Evolutionary conservation across 2,888 invertebrate genomes (phyloP).

Genomic region (Scelioninae gen. 1): DNA sequence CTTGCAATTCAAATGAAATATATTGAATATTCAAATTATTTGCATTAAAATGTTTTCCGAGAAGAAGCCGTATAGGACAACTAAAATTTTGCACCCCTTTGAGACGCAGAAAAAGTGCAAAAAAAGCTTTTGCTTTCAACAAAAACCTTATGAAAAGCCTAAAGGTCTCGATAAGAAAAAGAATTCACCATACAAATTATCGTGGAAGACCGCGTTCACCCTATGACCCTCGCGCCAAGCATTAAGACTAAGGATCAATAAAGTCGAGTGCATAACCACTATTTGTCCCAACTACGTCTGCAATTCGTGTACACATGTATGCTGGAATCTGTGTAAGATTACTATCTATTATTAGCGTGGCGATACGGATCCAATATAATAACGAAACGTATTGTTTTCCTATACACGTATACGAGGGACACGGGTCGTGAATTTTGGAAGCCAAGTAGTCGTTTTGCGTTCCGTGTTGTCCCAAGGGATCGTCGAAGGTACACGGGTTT

Average conservation of each 20-base stretch:
- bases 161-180: not conserved
- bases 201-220: slow-evolving; percentile 1
- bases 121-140: not conserved
- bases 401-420: slow-evolving; percentile 53
- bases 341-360: slow-evolving; percentile 64
- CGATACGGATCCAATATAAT: slow-evolving; percentile 63
- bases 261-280: slow-evolving; percentile 22
- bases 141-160: not conserved
- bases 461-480: slow-evolving; percentile 50
- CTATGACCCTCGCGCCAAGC: not conserved
- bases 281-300: slow-evolving; percentile 40
- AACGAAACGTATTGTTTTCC: slow-evolving; percentile 70
- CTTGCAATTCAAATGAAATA: no score
- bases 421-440: slow-evolving; percentile 65
- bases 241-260: slow-evolving; percentile 38
- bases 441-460: slow-evolving; percentile 56
- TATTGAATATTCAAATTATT: no score
- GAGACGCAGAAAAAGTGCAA: not conserved
- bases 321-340: slow-evolving; percentile 47
- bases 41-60: no score
- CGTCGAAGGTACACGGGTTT: slow-evolving; percentile 50
- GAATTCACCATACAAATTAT: slow-evolving; percentile 14
- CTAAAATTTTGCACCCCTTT: not conserved
- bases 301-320: slow-evolving; percentile 18
- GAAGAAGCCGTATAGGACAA: no score